Evolutionary conservation across 2,113 vertebrate species (phyloP), one percentile per base, ranked within the genome.

Genomic region (Erpornis zantholeuca): DNA sequence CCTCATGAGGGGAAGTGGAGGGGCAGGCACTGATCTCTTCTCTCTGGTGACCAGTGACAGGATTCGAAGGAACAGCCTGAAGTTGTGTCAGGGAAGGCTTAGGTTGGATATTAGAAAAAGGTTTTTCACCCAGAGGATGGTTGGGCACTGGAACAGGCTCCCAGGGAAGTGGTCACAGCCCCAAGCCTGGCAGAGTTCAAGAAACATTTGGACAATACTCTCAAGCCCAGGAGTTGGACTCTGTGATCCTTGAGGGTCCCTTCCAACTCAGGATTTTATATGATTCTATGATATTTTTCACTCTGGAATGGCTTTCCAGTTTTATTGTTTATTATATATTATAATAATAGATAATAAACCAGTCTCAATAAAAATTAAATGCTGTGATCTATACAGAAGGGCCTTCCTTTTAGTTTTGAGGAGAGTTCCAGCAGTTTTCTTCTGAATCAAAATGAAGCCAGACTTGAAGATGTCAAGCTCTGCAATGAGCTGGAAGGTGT

Each of bases 181-280:
- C 42, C 42, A 23, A 28, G 18, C n/a, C 86, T 60, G 38, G 29
- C 20, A 45, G 45, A 53, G 53, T 9, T 60, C 33, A 12, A 17
- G 19, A 2, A 52, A 7, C 0, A 0, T 75, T 68, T 68, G 24
- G 38, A 38, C 8, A 45, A 45, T 1, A 1, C 53, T 53, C 9
- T 38, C 53, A 60, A 23, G 28, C 33, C 13, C 16, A 25, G 38
- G n/a, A 22, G 24, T 18, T 75, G 38, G 23, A 38, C 6, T 59
- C 14, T 4, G 14, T 60, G 24, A 40, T 47, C n/a, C 21, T 82
- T 68, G 7, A 14, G 19, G 20, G 11, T 68, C 38, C 23, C 45
- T 60, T 60, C 16, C 24, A 82, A 25, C n/a, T 60, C 61, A n/a
- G 20, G 20, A 47, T 82, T 68, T 75, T 68, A 22, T 68, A 59